A percentile compares a stretch with the other conserved stretches of the same genome.
Evolutionary conservation across 2,113 vertebrate genomes (phyloP).

Genomic region (Aspiorhynchus laticeps): DNA sequence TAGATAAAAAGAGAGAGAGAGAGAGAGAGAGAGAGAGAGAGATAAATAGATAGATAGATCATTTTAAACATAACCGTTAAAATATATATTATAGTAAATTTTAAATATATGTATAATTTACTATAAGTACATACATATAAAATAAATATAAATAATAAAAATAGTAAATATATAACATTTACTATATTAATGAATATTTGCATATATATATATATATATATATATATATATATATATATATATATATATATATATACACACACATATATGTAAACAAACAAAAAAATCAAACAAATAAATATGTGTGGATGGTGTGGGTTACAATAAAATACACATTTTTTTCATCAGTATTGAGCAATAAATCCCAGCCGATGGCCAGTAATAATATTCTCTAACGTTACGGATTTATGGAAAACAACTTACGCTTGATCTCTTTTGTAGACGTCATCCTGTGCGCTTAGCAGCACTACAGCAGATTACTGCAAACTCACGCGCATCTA

Average conservation of each 20-base stretch:
- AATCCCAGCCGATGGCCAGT: not conserved
- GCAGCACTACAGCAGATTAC: not conserved
- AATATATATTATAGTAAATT: too few relatives aligned
- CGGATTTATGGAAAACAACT: slow-evolving; percentile 14
- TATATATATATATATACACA: not conserved
- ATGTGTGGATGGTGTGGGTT: not conserved
- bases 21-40: too few relatives aligned
- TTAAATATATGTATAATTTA: too few relatives aligned
- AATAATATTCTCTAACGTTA: not conserved
- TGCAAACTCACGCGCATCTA: not conserved
- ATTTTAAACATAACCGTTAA: too few relatives aligned
- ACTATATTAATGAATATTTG: too few relatives aligned
- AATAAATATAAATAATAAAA: too few relatives aligned
- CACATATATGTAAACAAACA: slow-evolving; percentile 2
- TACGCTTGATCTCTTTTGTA: slow-evolving; percentile 53
- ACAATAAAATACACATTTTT: not conserved
- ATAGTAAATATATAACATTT: too few relatives aligned
- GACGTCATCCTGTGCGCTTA: slow-evolving; percentile 39
- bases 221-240: not conserved
- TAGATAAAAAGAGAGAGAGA: too few relatives aligned
- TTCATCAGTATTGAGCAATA: not conserved
- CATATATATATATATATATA: too few relatives aligned
- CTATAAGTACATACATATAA: too few relatives aligned
- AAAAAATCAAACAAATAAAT: not conserved
- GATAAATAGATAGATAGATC: too few relatives aligned